Percentiles rank a stretch among this genome's conserved stretches.
Conservation (phyloP, 1,140 invertebrate species). For the Pachyrhynchus sulphureomaculatus region DNA sequence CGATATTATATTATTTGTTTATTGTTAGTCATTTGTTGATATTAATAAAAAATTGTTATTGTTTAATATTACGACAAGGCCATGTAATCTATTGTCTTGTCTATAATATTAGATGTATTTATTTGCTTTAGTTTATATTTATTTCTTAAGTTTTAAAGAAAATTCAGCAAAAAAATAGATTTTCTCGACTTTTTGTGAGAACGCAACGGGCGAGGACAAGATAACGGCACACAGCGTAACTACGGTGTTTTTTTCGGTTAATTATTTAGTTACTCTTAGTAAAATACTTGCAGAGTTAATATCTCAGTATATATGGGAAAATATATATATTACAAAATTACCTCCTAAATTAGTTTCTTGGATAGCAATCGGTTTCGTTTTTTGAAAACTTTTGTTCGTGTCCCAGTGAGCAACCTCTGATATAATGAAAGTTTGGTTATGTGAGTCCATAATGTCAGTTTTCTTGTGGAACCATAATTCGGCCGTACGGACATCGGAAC, state of each 20-base stretch:
- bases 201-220: too few species aligned
- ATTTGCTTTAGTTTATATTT: background rate
- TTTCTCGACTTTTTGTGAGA: too few species aligned
- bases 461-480: slow-evolving; percentile 80
- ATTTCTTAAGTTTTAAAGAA: too few species aligned
- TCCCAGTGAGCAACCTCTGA: slow-evolving; percentile 78
- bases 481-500: slow-evolving; percentile 69
- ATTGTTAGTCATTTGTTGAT: background rate
- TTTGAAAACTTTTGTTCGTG: slow-evolving; percentile 66
- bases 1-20: background rate
- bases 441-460: slow-evolving; percentile 56
- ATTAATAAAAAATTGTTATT: background rate
- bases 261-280: too few species aligned
- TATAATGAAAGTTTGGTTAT: slow-evolving; percentile 74
- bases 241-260: too few species aligned
- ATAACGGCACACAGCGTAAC: too few species aligned
- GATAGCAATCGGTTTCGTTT: slow-evolving; percentile 72
- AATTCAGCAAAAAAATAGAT: too few species aligned
- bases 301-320: too few species aligned
- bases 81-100: background rate
- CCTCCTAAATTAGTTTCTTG: slow-evolving; percentile 67
- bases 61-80: slow-evolving; percentile 11
- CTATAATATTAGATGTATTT: background rate
- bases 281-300: too few species aligned
- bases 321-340: too few species aligned